Percentiles rank a stretch among this genome's conserved stretches.
phyloP scores from a whole-genome alignment of 2,113 vertebrate genomes.

The Scopus umbretta region DNA sequence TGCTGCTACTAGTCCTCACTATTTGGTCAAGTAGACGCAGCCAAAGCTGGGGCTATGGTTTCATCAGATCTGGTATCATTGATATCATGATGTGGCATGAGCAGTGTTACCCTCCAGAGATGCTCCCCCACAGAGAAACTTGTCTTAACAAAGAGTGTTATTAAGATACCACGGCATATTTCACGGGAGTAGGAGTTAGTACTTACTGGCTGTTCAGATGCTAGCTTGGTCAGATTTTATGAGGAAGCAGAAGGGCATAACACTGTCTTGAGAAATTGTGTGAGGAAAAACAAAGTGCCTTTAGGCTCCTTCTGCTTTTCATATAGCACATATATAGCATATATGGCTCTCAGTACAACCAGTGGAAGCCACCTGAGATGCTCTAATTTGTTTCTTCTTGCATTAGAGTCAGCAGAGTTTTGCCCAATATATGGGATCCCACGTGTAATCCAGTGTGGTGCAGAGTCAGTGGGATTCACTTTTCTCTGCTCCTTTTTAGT shows the following conservation, averaged over 20 bases:
- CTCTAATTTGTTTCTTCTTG: background rate
- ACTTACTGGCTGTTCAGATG: background rate
- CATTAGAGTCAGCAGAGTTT: background rate
- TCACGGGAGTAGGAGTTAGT: background rate
- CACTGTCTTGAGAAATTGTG: background rate
- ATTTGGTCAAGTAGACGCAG: background rate
- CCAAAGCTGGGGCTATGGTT: background rate
- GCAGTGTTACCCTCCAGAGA: background rate
- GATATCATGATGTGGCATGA: background rate
- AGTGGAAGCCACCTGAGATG: background rate
- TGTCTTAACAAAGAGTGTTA: background rate
- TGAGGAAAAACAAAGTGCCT: background rate
- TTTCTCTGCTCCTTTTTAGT: background rate
- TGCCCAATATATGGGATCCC: background rate
- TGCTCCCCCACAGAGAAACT: background rate
- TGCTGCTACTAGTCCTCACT: background rate
- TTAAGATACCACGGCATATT: background rate
- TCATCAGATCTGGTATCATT: background rate
- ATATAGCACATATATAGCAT: background rate
- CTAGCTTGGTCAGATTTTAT: background rate
- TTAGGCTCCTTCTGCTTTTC: background rate
- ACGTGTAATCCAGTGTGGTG: background rate
- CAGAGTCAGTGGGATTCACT: background rate
- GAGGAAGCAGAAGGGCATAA: background rate
- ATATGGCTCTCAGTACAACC: background rate